phyloP scores from a whole-genome alignment of 2,113 vertebrate species.

The Serranochromis macrocephalus region DNA sequence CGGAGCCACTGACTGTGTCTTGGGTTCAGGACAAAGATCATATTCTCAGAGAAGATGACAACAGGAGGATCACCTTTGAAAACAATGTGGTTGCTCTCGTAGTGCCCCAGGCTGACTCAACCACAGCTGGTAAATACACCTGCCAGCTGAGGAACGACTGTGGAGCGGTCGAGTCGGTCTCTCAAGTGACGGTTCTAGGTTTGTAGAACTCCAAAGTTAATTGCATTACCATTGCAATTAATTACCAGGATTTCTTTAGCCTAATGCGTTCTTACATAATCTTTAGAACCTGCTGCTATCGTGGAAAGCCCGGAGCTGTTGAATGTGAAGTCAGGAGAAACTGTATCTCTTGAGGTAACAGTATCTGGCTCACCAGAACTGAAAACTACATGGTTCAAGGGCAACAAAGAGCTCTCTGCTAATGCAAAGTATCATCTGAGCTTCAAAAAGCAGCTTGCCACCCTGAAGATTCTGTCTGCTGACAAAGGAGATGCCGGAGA shows the following conservation, averaged over 20 bases:
- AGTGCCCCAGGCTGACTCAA: conserved; percentile 71
- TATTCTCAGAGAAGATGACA: conserved; percentile 86
- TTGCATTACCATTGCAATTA: neutral
- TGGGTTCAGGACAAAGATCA: conserved; percentile 94
- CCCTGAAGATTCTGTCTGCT: conserved; percentile 81
- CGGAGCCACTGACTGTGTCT: conserved; percentile 82
- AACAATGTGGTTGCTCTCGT: conserved; percentile 80
- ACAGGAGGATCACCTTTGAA: conserved; percentile 80
- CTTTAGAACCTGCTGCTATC: conserved; percentile 88
- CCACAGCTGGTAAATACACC: conserved; percentile 82
- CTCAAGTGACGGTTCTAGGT: conserved; percentile 87
- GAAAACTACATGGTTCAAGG: conserved; percentile 87
- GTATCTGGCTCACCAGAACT: conserved; percentile 88
- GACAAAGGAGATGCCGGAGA: conserved; percentile 83
- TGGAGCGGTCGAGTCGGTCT: conserved; percentile 81
- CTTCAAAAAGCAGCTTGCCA: conserved; percentile 80
- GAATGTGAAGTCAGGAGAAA: conserved; percentile 83
- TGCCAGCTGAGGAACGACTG: conserved; percentile 88
- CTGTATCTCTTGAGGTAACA: conserved; percentile 79
- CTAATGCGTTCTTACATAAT: conserved; percentile 21
- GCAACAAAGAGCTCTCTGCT: conserved; percentile 80
- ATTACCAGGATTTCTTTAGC: neutral
- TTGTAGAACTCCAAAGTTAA: conserved; percentile 47
- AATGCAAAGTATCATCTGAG: conserved; percentile 86
- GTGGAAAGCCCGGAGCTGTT: conserved; percentile 85